These are phyloP conservation scores for Hyperoplus immaculatus DNA, from an alignment of 2,797 vertebrate genomes.

Conservation along the genomic window DNA sequence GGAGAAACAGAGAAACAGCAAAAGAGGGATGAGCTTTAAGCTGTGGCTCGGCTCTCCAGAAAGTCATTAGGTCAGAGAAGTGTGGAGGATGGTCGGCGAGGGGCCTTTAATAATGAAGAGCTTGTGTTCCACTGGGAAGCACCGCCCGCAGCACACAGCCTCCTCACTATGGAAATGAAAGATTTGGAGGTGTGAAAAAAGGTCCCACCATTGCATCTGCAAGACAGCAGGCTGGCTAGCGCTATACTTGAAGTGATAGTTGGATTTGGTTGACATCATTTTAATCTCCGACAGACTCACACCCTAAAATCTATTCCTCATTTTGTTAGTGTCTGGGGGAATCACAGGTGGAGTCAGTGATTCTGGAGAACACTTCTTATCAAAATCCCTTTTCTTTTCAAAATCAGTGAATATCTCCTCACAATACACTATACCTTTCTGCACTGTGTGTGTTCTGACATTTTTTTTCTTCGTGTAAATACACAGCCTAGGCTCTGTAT, in stretches of 20 bases:
- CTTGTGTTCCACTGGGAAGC: conserved; percentile 79
- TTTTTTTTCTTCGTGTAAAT: too few species aligned
- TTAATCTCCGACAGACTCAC: conserved; percentile 68
- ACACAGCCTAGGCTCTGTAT: too few species aligned
- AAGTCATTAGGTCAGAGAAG: conserved; percentile 86
- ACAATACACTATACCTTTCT: too few species aligned
- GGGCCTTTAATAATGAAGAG: conserved; percentile 85
- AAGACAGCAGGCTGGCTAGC: conserved; percentile 56
- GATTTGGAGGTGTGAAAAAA: conserved; percentile 72
- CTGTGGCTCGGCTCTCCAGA: conserved; percentile 68
- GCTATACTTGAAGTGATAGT: conserved; percentile 57
- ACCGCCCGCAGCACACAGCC: conserved; percentile 76
- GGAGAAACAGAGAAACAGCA: conserved; percentile 54
- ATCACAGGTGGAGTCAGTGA: background rate
- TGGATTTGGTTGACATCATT: conserved; percentile 73
- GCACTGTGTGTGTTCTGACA: too few species aligned
- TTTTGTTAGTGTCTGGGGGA: conserved; percentile 26
- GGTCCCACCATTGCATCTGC: conserved; percentile 63
- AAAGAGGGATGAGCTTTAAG: conserved; percentile 76
- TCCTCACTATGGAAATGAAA: conserved; percentile 83
- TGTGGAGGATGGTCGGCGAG: conserved; percentile 79
- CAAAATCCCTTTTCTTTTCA: too few species aligned
- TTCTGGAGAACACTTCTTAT: background rate
- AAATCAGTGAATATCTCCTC: too few species aligned
- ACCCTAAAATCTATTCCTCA: conserved; percentile 45